Conservation (phyloP, 2,888 invertebrate species). For the Ochropleura leucogaster region DNA sequence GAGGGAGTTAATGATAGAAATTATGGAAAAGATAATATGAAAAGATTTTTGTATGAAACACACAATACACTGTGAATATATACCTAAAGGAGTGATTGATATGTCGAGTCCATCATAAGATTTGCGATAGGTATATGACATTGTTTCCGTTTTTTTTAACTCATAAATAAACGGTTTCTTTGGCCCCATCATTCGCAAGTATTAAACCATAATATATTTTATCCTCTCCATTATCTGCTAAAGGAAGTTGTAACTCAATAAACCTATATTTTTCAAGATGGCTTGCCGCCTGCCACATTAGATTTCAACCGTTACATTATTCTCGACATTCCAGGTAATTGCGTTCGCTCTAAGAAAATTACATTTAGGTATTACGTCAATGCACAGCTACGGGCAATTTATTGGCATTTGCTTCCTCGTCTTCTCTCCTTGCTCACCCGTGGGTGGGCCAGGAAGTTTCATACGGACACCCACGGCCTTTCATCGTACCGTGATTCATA, state of each 20-base stretch:
- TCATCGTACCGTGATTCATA: conserved; percentile 87
- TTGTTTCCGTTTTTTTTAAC: background rate
- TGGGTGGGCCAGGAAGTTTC: conserved; percentile 88
- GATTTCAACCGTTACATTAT: conserved; percentile 51
- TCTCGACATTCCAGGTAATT: conserved; percentile 57
- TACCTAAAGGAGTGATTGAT: background rate
- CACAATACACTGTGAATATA: background rate
- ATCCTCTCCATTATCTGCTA: background rate
- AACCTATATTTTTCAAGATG: conserved; percentile 52
- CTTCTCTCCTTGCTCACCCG: conserved; percentile 71
- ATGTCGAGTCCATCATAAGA: background rate
- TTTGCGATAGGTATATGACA: background rate
- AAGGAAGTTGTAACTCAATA: conserved; percentile 19
- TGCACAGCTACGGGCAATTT: conserved; percentile 56
- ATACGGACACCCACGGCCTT: conserved; percentile 84
- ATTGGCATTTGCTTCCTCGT: conserved; percentile 69
- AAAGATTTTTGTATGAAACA: background rate
- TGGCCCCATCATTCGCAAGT: background rate
- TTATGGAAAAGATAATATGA: background rate
- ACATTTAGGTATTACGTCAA: conserved; percentile 63
- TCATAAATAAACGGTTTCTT: background rate
- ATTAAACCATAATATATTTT: background rate
- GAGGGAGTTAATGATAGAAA: background rate
- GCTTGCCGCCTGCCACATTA: conserved; percentile 29
- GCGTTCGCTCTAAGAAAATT: conserved; percentile 53